Conservation (phyloP, 2,888 invertebrate species). For the Melitaea athalia region DNA sequence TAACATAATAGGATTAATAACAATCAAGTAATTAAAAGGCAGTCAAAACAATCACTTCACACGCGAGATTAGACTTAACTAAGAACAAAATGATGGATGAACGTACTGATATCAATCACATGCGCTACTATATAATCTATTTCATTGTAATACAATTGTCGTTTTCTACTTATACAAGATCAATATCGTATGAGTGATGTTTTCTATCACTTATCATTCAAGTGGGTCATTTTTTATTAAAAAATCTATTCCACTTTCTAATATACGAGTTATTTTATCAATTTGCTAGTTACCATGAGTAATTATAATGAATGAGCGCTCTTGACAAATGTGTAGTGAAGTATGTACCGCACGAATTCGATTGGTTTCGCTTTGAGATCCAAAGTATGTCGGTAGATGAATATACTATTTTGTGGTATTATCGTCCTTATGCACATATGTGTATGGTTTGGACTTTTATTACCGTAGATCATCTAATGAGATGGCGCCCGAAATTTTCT, state of each 20-base stretch:
- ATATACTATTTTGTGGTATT: constrained; percentile 7
- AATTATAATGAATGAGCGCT: constrained; percentile 68
- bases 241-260: constrained; percentile 56
- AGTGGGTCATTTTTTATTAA: constrained; percentile 51
- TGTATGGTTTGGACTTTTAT: constrained; percentile 12
- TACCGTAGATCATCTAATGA: neutral
- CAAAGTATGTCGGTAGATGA: constrained; percentile 28
- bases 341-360: constrained; percentile 72
- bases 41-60: constrained; percentile 3
- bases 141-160: constrained; percentile 72
- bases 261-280: constrained; percentile 67
- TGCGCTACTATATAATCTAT: constrained; percentile 57
- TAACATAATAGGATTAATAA: neutral
- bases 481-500: neutral
- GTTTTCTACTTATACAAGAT: constrained; percentile 71
- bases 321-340: constrained; percentile 77
- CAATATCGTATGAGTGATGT: constrained; percentile 59
- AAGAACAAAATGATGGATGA: constrained; percentile 60
- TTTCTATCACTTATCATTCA: constrained; percentile 42
- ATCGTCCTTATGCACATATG: constrained; percentile 11
- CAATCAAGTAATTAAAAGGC: constrained; percentile 1
- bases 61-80: constrained; percentile 6
- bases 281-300: constrained; percentile 72
- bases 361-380: constrained; percentile 60
- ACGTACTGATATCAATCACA: constrained; percentile 45